phyloP scores from a whole-genome alignment of 1,140 invertebrate species.

The Eupristina koningsbergeri region DNA sequence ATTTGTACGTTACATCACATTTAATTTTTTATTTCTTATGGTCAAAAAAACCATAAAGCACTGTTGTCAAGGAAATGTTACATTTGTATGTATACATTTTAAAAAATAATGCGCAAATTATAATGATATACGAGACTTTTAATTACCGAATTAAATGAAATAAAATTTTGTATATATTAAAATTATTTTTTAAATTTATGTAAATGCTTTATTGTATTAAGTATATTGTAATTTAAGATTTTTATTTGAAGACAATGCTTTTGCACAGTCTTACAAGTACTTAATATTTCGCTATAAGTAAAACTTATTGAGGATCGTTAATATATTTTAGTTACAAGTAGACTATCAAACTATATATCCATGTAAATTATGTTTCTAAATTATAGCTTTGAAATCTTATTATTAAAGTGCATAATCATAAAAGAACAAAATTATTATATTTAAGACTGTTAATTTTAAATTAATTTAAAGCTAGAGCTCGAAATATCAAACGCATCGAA shows the following conservation, averaged over 20 bases:
- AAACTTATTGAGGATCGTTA: conserved; percentile 12
- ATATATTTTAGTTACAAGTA: background rate
- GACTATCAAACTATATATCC: background rate
- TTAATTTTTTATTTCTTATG: background rate
- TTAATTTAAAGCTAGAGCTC: background rate
- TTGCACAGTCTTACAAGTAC: conserved; percentile 31
- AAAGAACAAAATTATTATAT: background rate
- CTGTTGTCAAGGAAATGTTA: background rate
- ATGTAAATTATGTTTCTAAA: background rate
- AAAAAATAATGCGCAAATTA: conserved; percentile 14
- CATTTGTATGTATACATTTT: background rate
- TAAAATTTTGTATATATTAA: background rate
- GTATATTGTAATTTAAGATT: conserved; percentile 30
- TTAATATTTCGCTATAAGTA: background rate
- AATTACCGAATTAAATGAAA: background rate
- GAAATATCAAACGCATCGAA: background rate
- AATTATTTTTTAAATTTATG: background rate
- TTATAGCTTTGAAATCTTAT: background rate
- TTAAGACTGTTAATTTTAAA: background rate
- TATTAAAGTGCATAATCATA: background rate
- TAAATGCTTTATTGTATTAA: conserved; percentile 12
- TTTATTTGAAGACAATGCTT: conserved; percentile 40
- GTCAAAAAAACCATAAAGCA: background rate
- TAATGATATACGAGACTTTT: background rate
- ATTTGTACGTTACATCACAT: conserved; percentile 60